Evolutionary conservation across 2,113 vertebrate genomes (phyloP).

Genomic region (Fregata magnificens): DNA sequence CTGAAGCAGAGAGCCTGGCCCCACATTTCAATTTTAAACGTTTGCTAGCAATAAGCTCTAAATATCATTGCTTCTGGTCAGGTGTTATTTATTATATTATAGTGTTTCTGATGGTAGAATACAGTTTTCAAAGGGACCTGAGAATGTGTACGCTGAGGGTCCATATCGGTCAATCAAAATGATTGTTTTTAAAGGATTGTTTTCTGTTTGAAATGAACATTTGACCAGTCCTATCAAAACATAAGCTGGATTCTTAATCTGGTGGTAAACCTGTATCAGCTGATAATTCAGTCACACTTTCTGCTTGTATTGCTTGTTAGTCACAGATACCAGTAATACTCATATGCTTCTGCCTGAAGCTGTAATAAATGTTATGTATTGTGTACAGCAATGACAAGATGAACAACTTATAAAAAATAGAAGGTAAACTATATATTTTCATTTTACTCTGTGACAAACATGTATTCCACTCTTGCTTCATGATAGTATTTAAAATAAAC

Average conservation of each 20-base stretch:
- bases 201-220: background rate
- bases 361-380: background rate
- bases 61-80: background rate
- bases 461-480: background rate
- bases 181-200: background rate
- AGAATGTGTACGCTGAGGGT: background rate
- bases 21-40: background rate
- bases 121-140: background rate
- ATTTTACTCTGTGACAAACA: background rate
- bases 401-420: background rate
- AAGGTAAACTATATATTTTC: background rate
- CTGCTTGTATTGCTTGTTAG: background rate
- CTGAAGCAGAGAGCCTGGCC: background rate
- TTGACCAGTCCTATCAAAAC: background rate
- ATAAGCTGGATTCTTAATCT: background rate
- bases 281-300: background rate
- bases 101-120: background rate
- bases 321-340: background rate
- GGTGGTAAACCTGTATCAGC: background rate
- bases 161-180: background rate
- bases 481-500: background rate
- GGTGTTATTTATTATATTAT: background rate
- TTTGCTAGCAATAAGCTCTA: background rate
- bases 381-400: background rate
- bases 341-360: background rate